Evolutionary conservation across 1,140 invertebrate genomes (phyloP), one percentile per base, ranked within the genome.

Genomic region (Magallana angulata): DNA sequence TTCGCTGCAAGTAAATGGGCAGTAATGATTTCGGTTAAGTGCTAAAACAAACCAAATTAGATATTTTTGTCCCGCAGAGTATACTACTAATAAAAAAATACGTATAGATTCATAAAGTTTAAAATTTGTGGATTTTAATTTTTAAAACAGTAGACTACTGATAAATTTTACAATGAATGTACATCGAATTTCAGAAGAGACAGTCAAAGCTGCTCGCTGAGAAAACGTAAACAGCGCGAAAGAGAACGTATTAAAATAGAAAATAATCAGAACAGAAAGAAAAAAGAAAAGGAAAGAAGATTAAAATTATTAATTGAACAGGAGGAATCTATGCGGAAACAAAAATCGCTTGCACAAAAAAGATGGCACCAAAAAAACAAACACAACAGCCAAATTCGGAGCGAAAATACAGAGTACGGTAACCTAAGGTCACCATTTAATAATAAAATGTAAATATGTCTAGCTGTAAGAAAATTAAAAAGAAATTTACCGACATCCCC

Each of bases 261-360:
- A 18, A 82, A 82, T 6, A 57, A 57, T n/a, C 11, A 16, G 57
- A 82, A 57, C 56, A 24, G 12, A n/a, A 82, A 24, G 36, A 82
- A 18, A 82, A 82, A 57, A 82, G 56, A 57, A 82, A 82, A 57
- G 18, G 57, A 56, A 82, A 57, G 14, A 57, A 82, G 16, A 48
- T 48, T 48, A 48, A 48, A 48, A 5, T 48, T 24, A 24, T 24
- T 48, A 48, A 48, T 48, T 48, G 36, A 48, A 48, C 36, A 48
- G 3, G 36, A 48, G 36, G 36, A 57, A 24, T n/a, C 16, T 6
- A 82, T 57, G 24, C 56, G n/a, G 12, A 82, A 14, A 16, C 48
- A 8, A 57, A 57, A 16, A 82, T 56, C 18, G 1, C 57, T 18
- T 2, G 57, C n/a, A 12, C 18, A 16, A 58, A 58, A 82, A 12